phyloP scores from a whole-genome alignment of 2,797 vertebrate species.

The Catostomus latipinnis region DNA sequence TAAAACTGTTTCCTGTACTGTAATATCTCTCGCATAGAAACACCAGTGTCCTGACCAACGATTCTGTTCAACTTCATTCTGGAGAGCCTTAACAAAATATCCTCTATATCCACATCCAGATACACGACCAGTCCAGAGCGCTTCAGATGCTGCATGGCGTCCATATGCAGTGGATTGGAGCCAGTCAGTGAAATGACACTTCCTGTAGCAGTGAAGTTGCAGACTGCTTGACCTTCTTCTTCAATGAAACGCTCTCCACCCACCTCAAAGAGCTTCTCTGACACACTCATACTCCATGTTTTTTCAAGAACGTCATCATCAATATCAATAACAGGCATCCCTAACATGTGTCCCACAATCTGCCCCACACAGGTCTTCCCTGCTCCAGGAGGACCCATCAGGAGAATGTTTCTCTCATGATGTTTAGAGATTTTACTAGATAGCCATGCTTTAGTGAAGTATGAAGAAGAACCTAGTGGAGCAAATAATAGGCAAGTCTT shows the following conservation, averaged over 20 bases:
- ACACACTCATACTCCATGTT: slow-evolving; percentile 89
- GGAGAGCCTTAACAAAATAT: slow-evolving; percentile 83
- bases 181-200: slow-evolving; percentile 90
- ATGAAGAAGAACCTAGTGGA: slow-evolving; percentile 5
- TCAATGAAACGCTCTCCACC: slow-evolving; percentile 88
- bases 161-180: slow-evolving; percentile 91
- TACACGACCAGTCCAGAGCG: slow-evolving; percentile 85
- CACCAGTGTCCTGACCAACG: slow-evolving; percentile 81
- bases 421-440: slow-evolving; percentile 69
- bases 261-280: slow-evolving; percentile 86
- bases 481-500: slow-evolving; percentile 31
- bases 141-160: slow-evolving; percentile 87
- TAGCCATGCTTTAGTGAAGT: slow-evolving; percentile 67
- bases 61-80: slow-evolving; percentile 76
- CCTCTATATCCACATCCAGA: slow-evolving; percentile 72
- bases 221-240: slow-evolving; percentile 88
- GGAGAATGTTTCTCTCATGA: slow-evolving; percentile 84
- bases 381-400: slow-evolving; percentile 90
- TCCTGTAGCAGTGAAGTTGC: slow-evolving; percentile 83
- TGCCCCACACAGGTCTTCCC: slow-evolving; percentile 90
- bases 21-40: slow-evolving; percentile 83
- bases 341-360: slow-evolving; percentile 84
- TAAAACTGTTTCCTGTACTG: slow-evolving; percentile 86
- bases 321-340: slow-evolving; percentile 84
- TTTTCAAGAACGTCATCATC: slow-evolving; percentile 88